Evolutionary conservation across 2,888 invertebrate genomes (phyloP).

Genomic region (Troides aeacus): DNA sequence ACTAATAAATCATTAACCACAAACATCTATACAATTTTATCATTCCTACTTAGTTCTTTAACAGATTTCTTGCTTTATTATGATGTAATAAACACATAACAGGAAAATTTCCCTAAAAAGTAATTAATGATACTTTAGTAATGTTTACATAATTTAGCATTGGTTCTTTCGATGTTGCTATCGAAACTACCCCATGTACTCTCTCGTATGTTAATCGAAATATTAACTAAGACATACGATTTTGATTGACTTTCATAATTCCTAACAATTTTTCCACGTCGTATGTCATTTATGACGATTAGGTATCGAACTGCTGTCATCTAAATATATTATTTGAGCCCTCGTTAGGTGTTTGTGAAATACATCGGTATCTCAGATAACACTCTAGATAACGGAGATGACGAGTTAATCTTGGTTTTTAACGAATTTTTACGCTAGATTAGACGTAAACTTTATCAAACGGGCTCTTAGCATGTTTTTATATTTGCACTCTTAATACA

Average conservation of each 20-base stretch:
- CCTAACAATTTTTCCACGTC: slow-evolving; percentile 39
- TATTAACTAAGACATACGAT: too few species aligned
- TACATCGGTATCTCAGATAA: slow-evolving; percentile 60
- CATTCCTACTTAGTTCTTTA: too few species aligned
- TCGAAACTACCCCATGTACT: too few species aligned
- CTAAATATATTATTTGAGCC: slow-evolving; percentile 61
- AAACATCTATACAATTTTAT: too few species aligned
- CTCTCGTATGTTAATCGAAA: too few species aligned
- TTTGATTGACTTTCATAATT: background rate
- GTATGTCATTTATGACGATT: slow-evolving; percentile 55
- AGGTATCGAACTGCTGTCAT: slow-evolving; percentile 58
- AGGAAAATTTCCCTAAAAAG: too few species aligned
- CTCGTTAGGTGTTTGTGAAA: slow-evolving; percentile 64
- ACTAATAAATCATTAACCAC: too few species aligned
- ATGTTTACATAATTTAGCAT: too few species aligned
- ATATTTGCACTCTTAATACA: slow-evolving; percentile 33
- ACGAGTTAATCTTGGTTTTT: slow-evolving; percentile 76
- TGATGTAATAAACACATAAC: too few species aligned
- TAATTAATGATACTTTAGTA: too few species aligned
- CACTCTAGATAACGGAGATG: slow-evolving; percentile 69
- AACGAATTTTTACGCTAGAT: slow-evolving; percentile 71
- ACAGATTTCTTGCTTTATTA: too few species aligned
- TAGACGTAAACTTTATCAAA: slow-evolving; percentile 46
- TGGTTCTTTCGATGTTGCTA: too few species aligned
- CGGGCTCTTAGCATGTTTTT: slow-evolving; percentile 24